Evolutionary conservation across 2,113 vertebrate genomes (phyloP).

Genomic region (Tachuris rubrigastra): DNA sequence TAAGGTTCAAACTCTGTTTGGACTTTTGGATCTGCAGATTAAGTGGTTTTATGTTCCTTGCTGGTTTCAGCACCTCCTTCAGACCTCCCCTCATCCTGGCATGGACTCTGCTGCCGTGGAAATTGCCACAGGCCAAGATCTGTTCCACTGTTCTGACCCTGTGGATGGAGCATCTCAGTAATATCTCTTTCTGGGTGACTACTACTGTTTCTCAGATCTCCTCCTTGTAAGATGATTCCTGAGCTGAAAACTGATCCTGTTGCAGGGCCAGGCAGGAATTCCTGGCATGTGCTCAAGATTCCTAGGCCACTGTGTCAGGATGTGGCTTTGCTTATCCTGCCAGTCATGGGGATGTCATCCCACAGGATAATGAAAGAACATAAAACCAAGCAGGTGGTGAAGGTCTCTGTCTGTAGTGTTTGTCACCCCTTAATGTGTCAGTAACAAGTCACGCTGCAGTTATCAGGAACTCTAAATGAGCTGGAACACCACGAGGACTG

Average conservation of each 20-base stretch:
- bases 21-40: not conserved
- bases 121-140: not conserved
- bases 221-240: not conserved
- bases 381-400: not conserved
- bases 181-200: not conserved
- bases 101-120: rapidly evolving
- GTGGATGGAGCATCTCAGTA: not conserved
- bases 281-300: rapidly evolving
- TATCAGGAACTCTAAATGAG: not conserved
- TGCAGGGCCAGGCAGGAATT: not conserved
- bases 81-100: rapidly evolving
- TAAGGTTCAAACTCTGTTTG: not conserved
- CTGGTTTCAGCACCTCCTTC: not conserved
- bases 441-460: rapidly evolving
- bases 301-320: not conserved
- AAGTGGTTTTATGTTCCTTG: not conserved
- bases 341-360: rapidly evolving
- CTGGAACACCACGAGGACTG: rapidly evolving
- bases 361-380: not conserved
- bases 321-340: not conserved
- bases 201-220: not conserved
- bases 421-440: not conserved
- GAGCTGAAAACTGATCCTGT: not conserved
- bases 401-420: not conserved
- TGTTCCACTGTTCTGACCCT: not conserved